Base-by-base conservation (phyloP, 2,888 invertebrate species). In the Peribatodes rhomboidaria region DNA sequence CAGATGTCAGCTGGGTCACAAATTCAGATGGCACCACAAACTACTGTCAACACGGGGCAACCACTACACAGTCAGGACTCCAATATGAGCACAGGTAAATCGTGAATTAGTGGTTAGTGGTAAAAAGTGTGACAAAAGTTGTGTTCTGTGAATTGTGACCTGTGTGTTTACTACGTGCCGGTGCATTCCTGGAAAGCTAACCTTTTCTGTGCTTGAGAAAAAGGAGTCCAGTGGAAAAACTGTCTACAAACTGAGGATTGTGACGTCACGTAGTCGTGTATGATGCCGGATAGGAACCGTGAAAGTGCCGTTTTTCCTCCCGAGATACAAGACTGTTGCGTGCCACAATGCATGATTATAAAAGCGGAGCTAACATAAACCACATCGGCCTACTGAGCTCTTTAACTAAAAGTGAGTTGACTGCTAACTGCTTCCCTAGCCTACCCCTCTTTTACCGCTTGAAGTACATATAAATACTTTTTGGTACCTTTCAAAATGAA, bases 1-100 rank as follows among this genome's bases (percentile, higher is more conserved):
- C 95, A 98, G 98, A 98, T 98, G 98, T 97, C 98, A 96, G 97
- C 98, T 96, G 97, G 97, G 95, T 97, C 98, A 95, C 98, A 98
- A 96, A 96, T 98, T 96, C 98, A 98, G 96, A 97, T 98, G 97
- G 98, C 98, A 96, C 97, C 98, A 94, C 97, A 98, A 96, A 96
- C 97, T 93, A 96, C 97, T 94, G 95, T 96, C 95, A 96, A 95
- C 95, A 95, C 96, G 85, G 94, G 94, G 89, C 96, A 96, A 95
- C 95, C 97, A 94, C 95, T 95, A 94, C 96, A 97, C 95, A 98
- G 96, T 96, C 98, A 98, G 95, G 98, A 98, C 96, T 98, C 98
- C 94, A 98, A 98, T 95, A 97, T 98, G 97, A 98, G 98, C 96
- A 98, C 98, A 95, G 97, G 97, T 97, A 94, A 94, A 94, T 92